A percentile compares a stretch with the other conserved stretches of the same genome.
phyloP scores from a whole-genome alignment of 2,888 invertebrate genomes.

The Troides oblongomaculatus region DNA sequence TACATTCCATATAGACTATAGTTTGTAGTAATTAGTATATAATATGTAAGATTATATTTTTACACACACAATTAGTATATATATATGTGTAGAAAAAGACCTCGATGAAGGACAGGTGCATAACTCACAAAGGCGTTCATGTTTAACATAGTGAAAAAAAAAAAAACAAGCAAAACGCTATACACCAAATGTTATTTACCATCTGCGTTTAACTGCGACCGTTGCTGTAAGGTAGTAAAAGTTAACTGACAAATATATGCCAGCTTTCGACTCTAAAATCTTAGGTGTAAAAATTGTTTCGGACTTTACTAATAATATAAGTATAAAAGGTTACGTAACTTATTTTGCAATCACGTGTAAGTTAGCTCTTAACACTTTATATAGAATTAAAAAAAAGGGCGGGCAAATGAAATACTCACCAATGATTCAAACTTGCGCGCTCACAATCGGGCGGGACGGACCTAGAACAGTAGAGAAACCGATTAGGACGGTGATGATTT shows the following conservation, averaged over 20 bases:
- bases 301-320: not conserved
- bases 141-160: slow-evolving; percentile 54
- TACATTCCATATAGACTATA: not conserved
- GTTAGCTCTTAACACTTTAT: not conserved
- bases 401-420: slow-evolving; percentile 51
- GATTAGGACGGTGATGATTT: slow-evolving; percentile 38
- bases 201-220: slow-evolving; percentile 65
- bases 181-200: slow-evolving; percentile 65
- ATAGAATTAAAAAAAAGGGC: slow-evolving; percentile 22
- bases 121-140: slow-evolving; percentile 52
- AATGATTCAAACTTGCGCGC: slow-evolving; percentile 44
- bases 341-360: not conserved
- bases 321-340: not conserved
- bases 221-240: slow-evolving; percentile 34
- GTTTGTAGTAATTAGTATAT: not conserved
- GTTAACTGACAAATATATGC: too few species aligned
- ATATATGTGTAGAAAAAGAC: not conserved
- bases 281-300: too few species aligned
- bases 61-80: too few species aligned
- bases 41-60: too few species aligned
- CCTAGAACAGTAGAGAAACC: slow-evolving; percentile 59
- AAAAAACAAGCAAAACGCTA: slow-evolving; percentile 50
- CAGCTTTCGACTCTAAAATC: too few species aligned
- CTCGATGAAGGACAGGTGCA: slow-evolving; percentile 49
- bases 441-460: slow-evolving; percentile 48